phyloP scores from a whole-genome alignment of 2,888 invertebrate genomes.

The Drosophila subquinaria region DNA sequence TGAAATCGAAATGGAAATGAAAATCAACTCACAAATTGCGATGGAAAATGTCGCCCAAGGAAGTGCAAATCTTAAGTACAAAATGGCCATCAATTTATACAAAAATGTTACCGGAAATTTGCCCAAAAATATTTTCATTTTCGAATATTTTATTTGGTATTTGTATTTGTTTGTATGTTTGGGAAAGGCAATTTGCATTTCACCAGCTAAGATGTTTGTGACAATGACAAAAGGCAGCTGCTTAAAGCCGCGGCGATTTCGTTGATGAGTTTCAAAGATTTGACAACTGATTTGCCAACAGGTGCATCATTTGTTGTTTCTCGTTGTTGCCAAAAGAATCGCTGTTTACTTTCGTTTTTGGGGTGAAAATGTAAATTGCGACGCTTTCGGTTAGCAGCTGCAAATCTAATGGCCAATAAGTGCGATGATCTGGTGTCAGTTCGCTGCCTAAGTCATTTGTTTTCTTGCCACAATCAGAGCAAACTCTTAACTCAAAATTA shows the following conservation, averaged over 20 bases:
- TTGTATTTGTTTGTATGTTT: slow-evolving; percentile 18
- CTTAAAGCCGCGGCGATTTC: slow-evolving; percentile 36
- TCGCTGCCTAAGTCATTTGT: slow-evolving; percentile 68
- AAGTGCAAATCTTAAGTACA: slow-evolving; percentile 28
- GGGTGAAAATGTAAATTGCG: slow-evolving; percentile 66
- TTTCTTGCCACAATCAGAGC: slow-evolving; percentile 24
- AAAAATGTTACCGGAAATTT: slow-evolving; percentile 31
- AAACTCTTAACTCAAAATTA: slow-evolving; percentile 31
- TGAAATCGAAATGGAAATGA: slow-evolving; percentile 55
- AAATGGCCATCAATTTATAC: slow-evolving; percentile 20
- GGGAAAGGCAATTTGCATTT: slow-evolving; percentile 78
- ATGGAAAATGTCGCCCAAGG: slow-evolving; percentile 52
- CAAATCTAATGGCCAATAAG: slow-evolving; percentile 43
- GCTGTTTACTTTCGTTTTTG: slow-evolving; percentile 61
- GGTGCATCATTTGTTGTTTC: slow-evolving; percentile 61
- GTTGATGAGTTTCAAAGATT: slow-evolving; percentile 74
- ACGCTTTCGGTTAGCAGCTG: slow-evolving; percentile 69
- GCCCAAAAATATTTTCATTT: slow-evolving; percentile 39
- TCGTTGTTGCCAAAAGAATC: slow-evolving; percentile 51
- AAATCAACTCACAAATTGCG: slow-evolving; percentile 15
- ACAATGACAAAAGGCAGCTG: slow-evolving; percentile 66
- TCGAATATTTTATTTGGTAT: slow-evolving; percentile 15
- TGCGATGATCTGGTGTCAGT: slow-evolving; percentile 38
- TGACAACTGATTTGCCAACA: slow-evolving; percentile 60
- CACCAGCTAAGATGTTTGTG: slow-evolving; percentile 48